These are phyloP conservation scores for Temnothorax curvispinosus DNA, from an alignment of 1,140 invertebrate species.

Conservation along the genomic window DNA sequence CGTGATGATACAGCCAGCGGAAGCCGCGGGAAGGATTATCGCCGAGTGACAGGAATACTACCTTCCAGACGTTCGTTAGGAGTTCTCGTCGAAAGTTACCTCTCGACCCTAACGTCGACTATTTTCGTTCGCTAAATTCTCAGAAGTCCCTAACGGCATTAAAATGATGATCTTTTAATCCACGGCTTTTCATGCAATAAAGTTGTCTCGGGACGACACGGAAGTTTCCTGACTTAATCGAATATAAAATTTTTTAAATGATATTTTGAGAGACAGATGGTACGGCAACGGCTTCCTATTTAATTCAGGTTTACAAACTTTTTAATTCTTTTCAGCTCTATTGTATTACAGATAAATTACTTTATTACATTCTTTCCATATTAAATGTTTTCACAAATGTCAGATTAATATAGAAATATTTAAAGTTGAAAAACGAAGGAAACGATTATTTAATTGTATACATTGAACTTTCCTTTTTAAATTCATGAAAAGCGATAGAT, in stretches of 20 bases:
- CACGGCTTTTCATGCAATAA: neutral
- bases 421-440: neutral
- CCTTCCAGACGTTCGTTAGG: conserved; percentile 37
- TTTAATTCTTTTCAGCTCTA: neutral
- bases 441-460: neutral
- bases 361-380: neutral
- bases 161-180: conserved; percentile 7
- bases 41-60: conserved; percentile 33
- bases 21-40: conserved; percentile 34
- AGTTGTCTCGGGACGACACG: neutral
- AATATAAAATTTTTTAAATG: neutral
- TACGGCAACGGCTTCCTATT: too few species aligned
- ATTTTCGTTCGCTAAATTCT: conserved; percentile 8
- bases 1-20: neutral
- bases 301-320: neutral
- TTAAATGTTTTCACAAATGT: neutral
- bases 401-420: neutral
- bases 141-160: conserved; percentile 9
- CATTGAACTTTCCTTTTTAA: neutral
- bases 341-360: neutral
- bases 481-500: neutral
- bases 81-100: neutral
- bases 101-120: neutral
- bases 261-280: neutral
- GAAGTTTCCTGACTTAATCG: neutral